A percentile compares a stretch with the other conserved stretches of the same genome.
Evolutionary conservation across 2,797 vertebrate species (phyloP).

Genomic region (Galagoides demidoff): DNA sequence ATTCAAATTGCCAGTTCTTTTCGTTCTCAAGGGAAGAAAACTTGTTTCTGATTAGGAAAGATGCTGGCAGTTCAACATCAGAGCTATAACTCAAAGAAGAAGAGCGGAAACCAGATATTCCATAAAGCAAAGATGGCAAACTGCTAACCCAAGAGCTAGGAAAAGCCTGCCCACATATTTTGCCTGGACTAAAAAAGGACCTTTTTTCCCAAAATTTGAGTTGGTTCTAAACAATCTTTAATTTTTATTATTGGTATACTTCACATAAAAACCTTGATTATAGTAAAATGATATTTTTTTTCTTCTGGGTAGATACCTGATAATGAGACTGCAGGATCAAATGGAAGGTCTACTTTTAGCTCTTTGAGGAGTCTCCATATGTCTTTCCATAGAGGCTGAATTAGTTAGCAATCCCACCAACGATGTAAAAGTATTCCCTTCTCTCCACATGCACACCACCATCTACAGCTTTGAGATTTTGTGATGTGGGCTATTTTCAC

Average conservation of each 20-base stretch:
- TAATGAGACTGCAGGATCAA: no score
- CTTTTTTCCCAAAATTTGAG: not conserved
- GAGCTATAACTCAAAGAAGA: not conserved
- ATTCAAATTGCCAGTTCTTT: not conserved
- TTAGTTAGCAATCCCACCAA: no score
- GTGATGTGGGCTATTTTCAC: no score
- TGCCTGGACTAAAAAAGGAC: not conserved
- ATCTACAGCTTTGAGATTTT: no score
- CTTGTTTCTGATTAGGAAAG: conserved; percentile 41
- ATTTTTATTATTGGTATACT: conserved; percentile 33
- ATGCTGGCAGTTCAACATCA: not conserved
- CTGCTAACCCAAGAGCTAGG: not conserved
- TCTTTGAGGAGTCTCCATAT: no score
- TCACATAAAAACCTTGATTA: not conserved
- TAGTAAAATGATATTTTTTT: not conserved
- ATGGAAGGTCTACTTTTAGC: no score
- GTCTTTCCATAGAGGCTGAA: no score
- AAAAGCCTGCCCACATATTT: not conserved
- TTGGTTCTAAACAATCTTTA: conserved; percentile 1
- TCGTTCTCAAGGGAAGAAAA: not conserved
- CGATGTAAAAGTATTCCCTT: no score
- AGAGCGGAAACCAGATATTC: not conserved
- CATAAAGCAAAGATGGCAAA: conserved; percentile 37
- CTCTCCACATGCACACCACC: no score
- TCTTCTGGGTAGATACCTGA: no score